Evolutionary conservation across 2,113 vertebrate genomes (phyloP).

Genomic region (Tympanuchus pallidicinctus): DNA sequence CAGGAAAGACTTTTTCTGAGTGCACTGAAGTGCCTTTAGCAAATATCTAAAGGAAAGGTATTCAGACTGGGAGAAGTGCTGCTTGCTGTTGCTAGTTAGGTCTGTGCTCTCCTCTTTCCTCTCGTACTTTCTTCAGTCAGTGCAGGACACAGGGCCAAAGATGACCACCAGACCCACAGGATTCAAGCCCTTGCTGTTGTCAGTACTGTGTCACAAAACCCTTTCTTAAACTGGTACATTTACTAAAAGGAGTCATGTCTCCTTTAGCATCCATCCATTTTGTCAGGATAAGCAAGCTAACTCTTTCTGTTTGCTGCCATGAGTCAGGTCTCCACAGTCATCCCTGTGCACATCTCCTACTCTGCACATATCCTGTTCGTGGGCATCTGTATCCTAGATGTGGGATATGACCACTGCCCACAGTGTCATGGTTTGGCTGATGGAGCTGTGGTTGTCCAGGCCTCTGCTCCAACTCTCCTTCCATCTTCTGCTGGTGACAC

Average conservation of each 20-base stretch:
- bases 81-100: not conserved
- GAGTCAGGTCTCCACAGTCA: not conserved
- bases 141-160: not conserved
- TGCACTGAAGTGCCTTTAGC: not conserved
- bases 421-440: fast-evolving
- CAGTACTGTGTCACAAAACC: fast-evolving
- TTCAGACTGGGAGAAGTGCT: not conserved
- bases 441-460: not conserved
- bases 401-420: too few species aligned
- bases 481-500: not conserved
- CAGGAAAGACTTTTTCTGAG: not conserved
- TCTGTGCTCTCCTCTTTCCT: not conserved
- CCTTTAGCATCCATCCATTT: not conserved
- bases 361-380: not conserved
- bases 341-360: too few species aligned
- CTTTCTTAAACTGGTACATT: not conserved
- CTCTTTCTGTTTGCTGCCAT: not conserved
- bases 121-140: not conserved
- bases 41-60: not conserved
- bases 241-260: not conserved
- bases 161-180: not conserved
- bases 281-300: not conserved
- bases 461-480: not conserved
- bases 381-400: not conserved
- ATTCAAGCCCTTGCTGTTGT: not conserved